Conservation (phyloP, 2,113 vertebrate genomes). For the Pangasianodon hypophthalmus region DNA sequence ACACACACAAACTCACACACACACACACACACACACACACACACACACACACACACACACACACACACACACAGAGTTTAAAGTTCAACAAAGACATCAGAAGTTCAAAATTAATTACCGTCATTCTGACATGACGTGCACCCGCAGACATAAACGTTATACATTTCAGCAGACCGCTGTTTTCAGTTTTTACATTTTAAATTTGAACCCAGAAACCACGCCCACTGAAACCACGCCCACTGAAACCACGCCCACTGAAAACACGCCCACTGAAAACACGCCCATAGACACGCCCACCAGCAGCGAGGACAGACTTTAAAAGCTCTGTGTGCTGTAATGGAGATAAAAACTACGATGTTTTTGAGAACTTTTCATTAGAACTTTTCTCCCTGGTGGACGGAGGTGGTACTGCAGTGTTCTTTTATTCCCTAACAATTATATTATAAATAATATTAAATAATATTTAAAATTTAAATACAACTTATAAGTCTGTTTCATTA, state of each 20-base stretch:
- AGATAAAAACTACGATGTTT: too few species aligned
- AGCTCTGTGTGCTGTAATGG: too few species aligned
- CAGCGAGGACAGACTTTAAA: too few species aligned
- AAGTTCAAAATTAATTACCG: neutral
- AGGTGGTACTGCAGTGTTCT: neutral
- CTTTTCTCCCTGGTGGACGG: neutral
- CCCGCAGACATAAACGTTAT: neutral
- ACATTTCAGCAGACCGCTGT: neutral
- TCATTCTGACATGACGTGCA: neutral
- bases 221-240: neutral
- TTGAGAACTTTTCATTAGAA: too few species aligned
- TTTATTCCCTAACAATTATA: too few species aligned
- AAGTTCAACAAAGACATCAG: neutral
- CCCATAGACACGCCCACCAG: neutral
- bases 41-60: neutral
- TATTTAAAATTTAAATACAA: neutral
- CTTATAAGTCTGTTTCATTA: neutral
- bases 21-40: neutral
- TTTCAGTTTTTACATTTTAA: neutral
- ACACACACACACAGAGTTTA: neutral
- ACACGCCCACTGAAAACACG: neutral
- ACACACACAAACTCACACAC: neutral
- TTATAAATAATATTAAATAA: neutral
- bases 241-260: neutral
- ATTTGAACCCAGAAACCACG: neutral